A percentile compares a stretch with the other conserved stretches of the same genome.
Evolutionary conservation across 2,113 vertebrate genomes (phyloP).

Genomic region (Nymphicus hollandicus): DNA sequence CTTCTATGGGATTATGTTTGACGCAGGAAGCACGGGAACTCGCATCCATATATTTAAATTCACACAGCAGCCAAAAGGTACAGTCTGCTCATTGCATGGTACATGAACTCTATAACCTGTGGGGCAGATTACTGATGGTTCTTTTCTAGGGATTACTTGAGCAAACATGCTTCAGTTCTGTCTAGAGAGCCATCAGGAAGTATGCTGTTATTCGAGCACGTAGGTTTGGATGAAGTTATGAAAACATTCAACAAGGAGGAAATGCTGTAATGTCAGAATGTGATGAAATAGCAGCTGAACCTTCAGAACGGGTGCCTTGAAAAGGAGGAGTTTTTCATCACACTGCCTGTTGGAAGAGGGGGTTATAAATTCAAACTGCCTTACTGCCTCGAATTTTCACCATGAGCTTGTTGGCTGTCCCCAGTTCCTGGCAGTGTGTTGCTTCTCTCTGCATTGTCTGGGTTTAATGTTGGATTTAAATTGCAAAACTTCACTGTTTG

Average conservation of each 20-base stretch:
- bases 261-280: neutral
- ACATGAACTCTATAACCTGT: neutral
- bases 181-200: neutral
- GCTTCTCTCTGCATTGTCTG: neutral
- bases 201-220: neutral
- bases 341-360: neutral
- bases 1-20: conserved; percentile 93
- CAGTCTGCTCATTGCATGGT: neutral
- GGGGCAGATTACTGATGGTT: neutral
- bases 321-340: neutral
- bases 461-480: neutral
- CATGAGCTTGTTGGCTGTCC: neutral
- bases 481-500: neutral
- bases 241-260: neutral
- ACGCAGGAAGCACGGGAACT: conserved; percentile 94
- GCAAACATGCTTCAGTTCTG: neutral
- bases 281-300: neutral
- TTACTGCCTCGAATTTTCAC: neutral
- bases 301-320: neutral
- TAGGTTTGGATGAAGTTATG: neutral
- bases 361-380: neutral
- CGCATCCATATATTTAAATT: conserved; percentile 92
- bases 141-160: neutral
- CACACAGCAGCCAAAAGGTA: conserved; percentile 75
- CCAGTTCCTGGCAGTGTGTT: neutral